Base-by-base conservation (phyloP, 1,140 invertebrate species). In the Bathynomus jamesi region DNA sequence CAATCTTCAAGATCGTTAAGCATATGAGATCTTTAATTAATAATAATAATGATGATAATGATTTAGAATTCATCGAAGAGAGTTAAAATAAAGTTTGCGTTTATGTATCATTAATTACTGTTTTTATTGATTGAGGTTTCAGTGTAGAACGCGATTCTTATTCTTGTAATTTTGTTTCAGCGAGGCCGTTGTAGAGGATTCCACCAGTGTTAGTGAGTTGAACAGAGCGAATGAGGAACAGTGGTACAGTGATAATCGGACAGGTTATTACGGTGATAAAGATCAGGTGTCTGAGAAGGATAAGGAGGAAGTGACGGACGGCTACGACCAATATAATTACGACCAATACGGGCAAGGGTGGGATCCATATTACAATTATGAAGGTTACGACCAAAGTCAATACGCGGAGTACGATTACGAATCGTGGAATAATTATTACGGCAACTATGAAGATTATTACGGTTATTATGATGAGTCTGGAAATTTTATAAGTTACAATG, bases 391-490 rank as follows among this genome's bases (percentile, higher is more conserved):
- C 21, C 40, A 1, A 53, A 53, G 5, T 53, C 40, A 78, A 25
- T 75, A 76, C 63, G 70, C 68, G 32, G 64, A 74, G 27, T 65
- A 77, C 60, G 70, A 68, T 7, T 79, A 77, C 71, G 75, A 78
- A 67, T 71, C 72, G 61, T 73, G 78, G 46, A 69, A 72, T 61
- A 75, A 73, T 30, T 79, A 80, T 69, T 77, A 76, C 71, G 68
- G 78, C 5, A 79, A 80, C 32, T 80, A 79, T 73, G 79, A 79
- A 63, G 77, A 77, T 65, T 81, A 79, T 74, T 81, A 80, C 65
- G 79, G 81, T 71, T 85, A 85, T 70, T 80, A 81, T 71, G 84
- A 83, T 79, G 82, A 85, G 82, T 84, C 77, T 83, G 84, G 84
- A 65, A 76, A 68, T 63, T 73, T 78, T 83, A 85, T 80, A 80